phyloP scores from a whole-genome alignment of 2,888 invertebrate genomes.

The Drosophila robusta region DNA sequence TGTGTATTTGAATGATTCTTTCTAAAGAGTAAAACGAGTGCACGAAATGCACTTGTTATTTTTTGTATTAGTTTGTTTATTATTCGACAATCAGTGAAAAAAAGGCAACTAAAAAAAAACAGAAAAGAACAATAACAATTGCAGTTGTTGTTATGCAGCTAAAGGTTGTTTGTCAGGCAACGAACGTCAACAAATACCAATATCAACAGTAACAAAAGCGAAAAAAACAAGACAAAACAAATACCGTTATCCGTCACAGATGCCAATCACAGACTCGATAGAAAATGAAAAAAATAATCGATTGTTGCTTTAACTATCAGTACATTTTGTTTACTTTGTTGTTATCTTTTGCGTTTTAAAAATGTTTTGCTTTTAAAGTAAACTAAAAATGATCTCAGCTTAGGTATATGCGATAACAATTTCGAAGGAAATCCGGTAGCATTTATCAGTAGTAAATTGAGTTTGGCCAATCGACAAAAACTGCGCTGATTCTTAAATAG shows the following conservation, averaged over 20 bases:
- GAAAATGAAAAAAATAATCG: slow-evolving; percentile 1
- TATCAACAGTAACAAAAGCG: neutral
- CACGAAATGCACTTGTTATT: slow-evolving; percentile 42
- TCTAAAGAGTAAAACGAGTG: slow-evolving; percentile 19
- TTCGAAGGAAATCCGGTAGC: neutral
- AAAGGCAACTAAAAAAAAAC: slow-evolving; percentile 7
- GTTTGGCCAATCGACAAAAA: neutral
- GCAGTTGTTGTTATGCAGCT: slow-evolving; percentile 35
- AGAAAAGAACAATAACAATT: slow-evolving; percentile 21
- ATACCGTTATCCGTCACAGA: neutral
- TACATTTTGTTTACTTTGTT: neutral
- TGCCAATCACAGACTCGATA: slow-evolving; percentile 10
- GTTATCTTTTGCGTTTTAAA: neutral
- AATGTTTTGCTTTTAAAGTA: neutral
- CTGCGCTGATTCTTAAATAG: neutral
- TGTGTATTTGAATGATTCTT: slow-evolving; percentile 15
- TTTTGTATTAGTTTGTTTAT: slow-evolving; percentile 52
- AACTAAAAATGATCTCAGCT: too few relatives aligned
- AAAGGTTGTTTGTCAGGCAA: slow-evolving; percentile 32
- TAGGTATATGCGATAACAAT: neutral
- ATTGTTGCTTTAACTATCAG: neutral
- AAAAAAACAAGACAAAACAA: slow-evolving; percentile 2
- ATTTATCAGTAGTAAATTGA: too few relatives aligned
- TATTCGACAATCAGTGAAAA: slow-evolving; percentile 33
- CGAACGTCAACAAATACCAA: slow-evolving; percentile 14